These are phyloP conservation scores for Heliconius congener DNA, from an alignment of 1,140 invertebrate genomes.

Conservation along the genomic window DNA sequence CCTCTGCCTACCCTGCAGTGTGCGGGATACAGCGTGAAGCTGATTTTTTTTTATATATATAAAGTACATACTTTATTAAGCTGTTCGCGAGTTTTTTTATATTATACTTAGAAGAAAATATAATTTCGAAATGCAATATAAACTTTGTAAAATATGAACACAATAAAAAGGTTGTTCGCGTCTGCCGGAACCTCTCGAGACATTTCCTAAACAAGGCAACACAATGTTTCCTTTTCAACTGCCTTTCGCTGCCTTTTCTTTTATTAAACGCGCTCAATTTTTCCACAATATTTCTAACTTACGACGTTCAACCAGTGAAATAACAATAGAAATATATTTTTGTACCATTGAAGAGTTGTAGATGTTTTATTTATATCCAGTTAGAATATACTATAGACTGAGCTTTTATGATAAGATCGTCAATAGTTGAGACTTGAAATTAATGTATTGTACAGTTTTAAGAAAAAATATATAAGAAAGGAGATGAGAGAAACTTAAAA, in stretches of 20 bases:
- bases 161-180: slow-evolving; percentile 13
- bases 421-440: too few relatives aligned
- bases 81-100: neutral
- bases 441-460: too few relatives aligned
- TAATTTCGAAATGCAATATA: slow-evolving; percentile 4
- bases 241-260: slow-evolving; percentile 14
- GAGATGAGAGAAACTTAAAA: too few relatives aligned
- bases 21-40: too few relatives aligned
- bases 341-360: neutral
- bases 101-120: neutral
- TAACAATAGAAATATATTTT: slow-evolving; percentile 3
- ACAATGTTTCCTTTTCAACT: slow-evolving; percentile 12
- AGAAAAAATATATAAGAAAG: too few relatives aligned
- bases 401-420: neutral
- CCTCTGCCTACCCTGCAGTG: too few relatives aligned
- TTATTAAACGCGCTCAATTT: slow-evolving; percentile 13
- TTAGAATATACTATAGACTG: neutral
- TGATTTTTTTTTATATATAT: neutral
- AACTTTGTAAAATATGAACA: slow-evolving; percentile 13
- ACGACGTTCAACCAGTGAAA: slow-evolving; percentile 1
- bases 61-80: neutral
- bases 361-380: neutral
- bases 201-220: slow-evolving; percentile 12
- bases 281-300: slow-evolving; percentile 11
- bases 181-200: slow-evolving; percentile 13